A percentile compares a stretch with the other conserved stretches of the same genome.
Conservation (phyloP, 2,113 vertebrate species). For the Cranoglanis bouderius region DNA sequence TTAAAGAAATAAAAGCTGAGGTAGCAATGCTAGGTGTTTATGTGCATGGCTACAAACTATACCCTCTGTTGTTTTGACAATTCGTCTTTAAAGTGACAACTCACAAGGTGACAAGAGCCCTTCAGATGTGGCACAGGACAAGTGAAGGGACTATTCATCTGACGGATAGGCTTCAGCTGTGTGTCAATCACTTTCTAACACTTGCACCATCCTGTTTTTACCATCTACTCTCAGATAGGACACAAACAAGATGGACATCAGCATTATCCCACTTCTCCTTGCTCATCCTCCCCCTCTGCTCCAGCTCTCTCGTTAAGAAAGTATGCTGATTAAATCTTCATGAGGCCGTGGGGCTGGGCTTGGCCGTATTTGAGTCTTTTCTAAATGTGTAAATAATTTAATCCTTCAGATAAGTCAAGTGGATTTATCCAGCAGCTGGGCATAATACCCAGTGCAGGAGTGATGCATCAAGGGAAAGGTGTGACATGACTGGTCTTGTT, state of each 20-base stretch:
- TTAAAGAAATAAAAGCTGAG: background rate
- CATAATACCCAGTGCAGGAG: conserved; percentile 42
- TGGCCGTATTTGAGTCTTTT: conserved; percentile 55
- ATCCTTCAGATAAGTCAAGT: conserved; percentile 56
- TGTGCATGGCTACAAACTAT: conserved; percentile 9
- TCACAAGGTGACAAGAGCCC: conserved; percentile 53
- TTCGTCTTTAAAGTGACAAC: conserved; percentile 55
- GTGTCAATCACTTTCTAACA: conserved; percentile 53
- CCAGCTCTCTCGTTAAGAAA: conserved; percentile 51
- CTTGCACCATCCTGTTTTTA: conserved; percentile 12
- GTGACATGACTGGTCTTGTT: conserved; percentile 18
- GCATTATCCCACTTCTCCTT: background rate
- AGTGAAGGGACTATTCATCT: conserved; percentile 49
- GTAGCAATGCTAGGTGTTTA: background rate
- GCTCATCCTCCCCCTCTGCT: conserved; percentile 27
- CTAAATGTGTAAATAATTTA: conserved; percentile 62
- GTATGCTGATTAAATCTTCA: conserved; percentile 60
- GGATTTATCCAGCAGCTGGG: conserved; percentile 52
- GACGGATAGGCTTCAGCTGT: conserved; percentile 50
- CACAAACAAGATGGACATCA: conserved; percentile 10
- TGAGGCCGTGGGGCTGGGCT: conserved; percentile 46
- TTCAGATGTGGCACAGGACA: conserved; percentile 54
- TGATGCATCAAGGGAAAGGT: conserved; percentile 8
- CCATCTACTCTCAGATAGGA: background rate
- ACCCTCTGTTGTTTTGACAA: conserved; percentile 56